These are phyloP conservation scores for Ptilonorhynchus violaceus DNA, from an alignment of 2,113 vertebrate genomes.

Conservation along the genomic window DNA sequence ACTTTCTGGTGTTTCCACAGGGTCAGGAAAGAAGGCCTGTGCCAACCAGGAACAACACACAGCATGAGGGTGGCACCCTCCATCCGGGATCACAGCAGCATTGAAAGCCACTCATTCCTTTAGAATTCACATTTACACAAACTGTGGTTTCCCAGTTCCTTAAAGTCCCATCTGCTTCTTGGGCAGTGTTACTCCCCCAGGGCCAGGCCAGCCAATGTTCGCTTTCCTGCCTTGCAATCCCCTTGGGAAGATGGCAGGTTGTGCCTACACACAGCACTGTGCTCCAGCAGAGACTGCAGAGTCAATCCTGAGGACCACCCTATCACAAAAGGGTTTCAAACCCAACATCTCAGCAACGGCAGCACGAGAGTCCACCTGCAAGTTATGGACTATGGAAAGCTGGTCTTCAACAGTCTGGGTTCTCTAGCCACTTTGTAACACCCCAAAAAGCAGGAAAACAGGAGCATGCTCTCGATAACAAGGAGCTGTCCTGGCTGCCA, in stretches of 20 bases:
- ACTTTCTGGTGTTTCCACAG: fast-evolving
- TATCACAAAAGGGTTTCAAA: background rate
- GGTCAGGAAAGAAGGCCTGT: background rate
- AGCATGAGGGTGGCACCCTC: background rate
- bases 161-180: background rate
- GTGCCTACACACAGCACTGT: background rate
- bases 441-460: background rate
- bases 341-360: background rate
- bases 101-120: background rate
- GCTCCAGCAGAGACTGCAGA: background rate
- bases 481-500: background rate
- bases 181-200: background rate
- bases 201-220: background rate
- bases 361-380: background rate
- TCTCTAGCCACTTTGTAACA: background rate
- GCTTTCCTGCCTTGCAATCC: background rate
- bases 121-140: background rate
- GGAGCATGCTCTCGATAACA: background rate
- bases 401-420: background rate
- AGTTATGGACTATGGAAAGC: background rate
- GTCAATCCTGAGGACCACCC: background rate
- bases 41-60: background rate
- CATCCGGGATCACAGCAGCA: background rate
- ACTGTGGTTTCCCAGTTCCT: background rate
- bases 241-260: background rate